These are phyloP conservation scores for Galerucella calmariensis DNA, from an alignment of 2,888 invertebrate species.

Conservation along the genomic window DNA sequence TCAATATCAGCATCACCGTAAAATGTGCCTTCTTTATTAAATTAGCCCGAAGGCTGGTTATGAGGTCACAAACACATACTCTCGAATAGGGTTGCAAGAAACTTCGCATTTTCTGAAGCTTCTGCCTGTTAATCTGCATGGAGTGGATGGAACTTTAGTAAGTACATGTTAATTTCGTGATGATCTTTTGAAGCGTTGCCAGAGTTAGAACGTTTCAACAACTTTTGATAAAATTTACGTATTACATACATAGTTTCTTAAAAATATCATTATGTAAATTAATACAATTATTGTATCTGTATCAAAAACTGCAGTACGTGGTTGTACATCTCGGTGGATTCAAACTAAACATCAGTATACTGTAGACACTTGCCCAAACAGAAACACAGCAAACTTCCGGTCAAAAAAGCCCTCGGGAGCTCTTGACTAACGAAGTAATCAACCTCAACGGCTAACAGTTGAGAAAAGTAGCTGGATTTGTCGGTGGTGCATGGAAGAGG, in stretches of 20 bases:
- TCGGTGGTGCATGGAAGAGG: too few relatives aligned
- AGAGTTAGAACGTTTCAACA: slow-evolving; percentile 8
- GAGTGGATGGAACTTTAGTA: slow-evolving; percentile 53
- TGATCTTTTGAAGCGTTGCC: slow-evolving; percentile 40
- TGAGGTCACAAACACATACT: slow-evolving; percentile 47
- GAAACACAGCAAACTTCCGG: too few relatives aligned
- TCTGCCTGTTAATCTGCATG: slow-evolving; percentile 61
- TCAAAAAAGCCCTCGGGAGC: too few relatives aligned
- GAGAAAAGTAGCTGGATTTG: too few relatives aligned
- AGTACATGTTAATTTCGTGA: slow-evolving; percentile 50
- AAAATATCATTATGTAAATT: too few relatives aligned
- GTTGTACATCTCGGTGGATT: too few relatives aligned
- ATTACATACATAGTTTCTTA: background rate
- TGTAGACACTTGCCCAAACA: too few relatives aligned
- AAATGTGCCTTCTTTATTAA: slow-evolving; percentile 53
- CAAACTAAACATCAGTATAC: too few relatives aligned
- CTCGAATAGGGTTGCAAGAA: slow-evolving; percentile 49
- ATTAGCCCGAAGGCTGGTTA: slow-evolving; percentile 45
- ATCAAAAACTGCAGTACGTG: too few relatives aligned
- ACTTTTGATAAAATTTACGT: background rate
- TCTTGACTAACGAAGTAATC: too few relatives aligned
- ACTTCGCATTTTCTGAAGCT: slow-evolving; percentile 50
- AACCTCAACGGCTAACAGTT: too few relatives aligned
- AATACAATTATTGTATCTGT: too few relatives aligned
- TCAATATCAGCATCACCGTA: slow-evolving; percentile 20